Evolutionary conservation across 2,888 invertebrate species (phyloP).

Genomic region (Noctua fimbriata): DNA sequence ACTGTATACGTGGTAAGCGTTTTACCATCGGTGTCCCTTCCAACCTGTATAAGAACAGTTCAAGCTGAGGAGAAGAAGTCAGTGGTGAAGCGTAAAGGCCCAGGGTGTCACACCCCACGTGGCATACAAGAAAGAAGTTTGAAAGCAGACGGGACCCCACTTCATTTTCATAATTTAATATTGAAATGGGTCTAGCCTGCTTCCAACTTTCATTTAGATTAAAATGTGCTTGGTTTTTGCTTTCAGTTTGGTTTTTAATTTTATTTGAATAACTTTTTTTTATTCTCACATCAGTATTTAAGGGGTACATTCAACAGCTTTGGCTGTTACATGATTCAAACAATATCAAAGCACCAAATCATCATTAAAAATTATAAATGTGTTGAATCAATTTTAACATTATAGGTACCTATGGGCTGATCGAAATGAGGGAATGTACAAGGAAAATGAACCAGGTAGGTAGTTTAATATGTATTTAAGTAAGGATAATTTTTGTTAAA

Average conservation of each 20-base stretch:
- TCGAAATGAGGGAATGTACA: not conserved
- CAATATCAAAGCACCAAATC: not conserved
- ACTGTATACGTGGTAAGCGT: too few species aligned
- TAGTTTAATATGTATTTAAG: not conserved
- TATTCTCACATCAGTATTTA: not conserved
- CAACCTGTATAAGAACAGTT: not conserved
- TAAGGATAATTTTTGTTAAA: not conserved
- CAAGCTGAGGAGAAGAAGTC: not conserved
- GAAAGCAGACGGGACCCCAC: not conserved
- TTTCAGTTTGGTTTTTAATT: not conserved
- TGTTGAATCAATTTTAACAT: not conserved
- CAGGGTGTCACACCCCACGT: not conserved
- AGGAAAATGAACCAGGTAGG: slow-evolving; percentile 9
- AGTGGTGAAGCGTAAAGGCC: not conserved
- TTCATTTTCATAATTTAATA: not conserved
- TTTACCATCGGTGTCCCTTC: too few species aligned
- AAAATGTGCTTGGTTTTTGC: not conserved
- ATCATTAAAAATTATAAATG: not conserved
- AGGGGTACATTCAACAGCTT: not conserved
- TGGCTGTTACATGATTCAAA: not conserved
- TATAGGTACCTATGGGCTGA: not conserved
- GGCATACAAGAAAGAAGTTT: not conserved
- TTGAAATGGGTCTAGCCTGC: not conserved
- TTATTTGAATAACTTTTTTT: not conserved
- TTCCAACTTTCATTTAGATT: not conserved